phyloP scores from a whole-genome alignment of 1,140 invertebrate species.

The Zaprionus gabonicus region DNA sequence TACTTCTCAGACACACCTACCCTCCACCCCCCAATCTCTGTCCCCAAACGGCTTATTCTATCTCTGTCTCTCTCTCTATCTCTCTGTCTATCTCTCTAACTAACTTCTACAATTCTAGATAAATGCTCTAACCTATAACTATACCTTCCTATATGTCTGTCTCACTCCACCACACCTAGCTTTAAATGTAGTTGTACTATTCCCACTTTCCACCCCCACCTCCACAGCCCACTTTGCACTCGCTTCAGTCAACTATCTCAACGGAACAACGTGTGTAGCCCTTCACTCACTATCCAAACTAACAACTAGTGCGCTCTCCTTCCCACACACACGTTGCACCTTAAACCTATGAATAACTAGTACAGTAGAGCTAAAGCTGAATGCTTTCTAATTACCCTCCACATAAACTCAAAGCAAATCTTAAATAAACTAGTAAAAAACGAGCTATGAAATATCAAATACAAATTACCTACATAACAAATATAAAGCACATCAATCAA shows the following conservation, averaged over 20 bases:
- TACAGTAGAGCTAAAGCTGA: conserved; percentile 62
- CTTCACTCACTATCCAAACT: conserved; percentile 58
- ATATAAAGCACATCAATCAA: conserved; percentile 76
- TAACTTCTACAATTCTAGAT: conserved; percentile 27
- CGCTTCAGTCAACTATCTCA: conserved; percentile 55
- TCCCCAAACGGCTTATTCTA: conserved; percentile 49
- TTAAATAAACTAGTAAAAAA: conserved; percentile 63
- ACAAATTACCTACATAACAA: conserved; percentile 77
- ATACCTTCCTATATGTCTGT: conserved; percentile 43
- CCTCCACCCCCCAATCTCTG: conserved; percentile 44
- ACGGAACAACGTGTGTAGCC: conserved; percentile 72
- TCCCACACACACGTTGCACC: conserved; percentile 73
- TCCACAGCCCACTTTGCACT: conserved; percentile 65
- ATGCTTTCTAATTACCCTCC: conserved; percentile 62
- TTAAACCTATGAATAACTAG: conserved; percentile 50
- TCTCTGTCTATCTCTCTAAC: conserved; percentile 43
- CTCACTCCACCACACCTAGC: conserved; percentile 53
- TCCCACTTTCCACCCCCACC: conserved; percentile 45
- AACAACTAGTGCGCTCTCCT: conserved; percentile 63
- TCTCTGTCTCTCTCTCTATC: conserved; percentile 43
- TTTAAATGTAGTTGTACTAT: conserved; percentile 67
- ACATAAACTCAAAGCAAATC: conserved; percentile 66
- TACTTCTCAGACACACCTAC: conserved; percentile 59
- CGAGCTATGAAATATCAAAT: conserved; percentile 81
- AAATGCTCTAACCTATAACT: conserved; percentile 55